Evolutionary conservation across 1,140 invertebrate species (phyloP).

Genomic region (Drosophila prosaltans): DNA sequence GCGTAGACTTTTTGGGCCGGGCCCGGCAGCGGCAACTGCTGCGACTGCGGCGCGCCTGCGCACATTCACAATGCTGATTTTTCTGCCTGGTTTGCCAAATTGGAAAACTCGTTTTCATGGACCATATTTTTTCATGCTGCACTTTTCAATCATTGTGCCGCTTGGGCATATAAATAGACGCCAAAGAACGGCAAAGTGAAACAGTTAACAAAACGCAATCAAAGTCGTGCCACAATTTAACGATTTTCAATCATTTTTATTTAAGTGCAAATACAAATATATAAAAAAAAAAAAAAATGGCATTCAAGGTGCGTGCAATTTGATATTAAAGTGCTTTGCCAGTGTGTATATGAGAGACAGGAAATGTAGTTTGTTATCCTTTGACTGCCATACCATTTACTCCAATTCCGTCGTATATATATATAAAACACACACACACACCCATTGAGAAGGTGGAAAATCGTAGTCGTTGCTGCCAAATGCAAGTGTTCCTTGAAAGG

Average conservation of each 20-base stretch:
- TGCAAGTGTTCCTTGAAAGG: background rate
- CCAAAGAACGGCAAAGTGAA: slow-evolving; percentile 70
- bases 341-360: background rate
- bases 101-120: slow-evolving; percentile 47
- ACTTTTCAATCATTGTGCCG: background rate
- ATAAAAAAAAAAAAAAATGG: slow-evolving; percentile 57
- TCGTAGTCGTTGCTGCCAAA: background rate
- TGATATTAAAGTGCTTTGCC: slow-evolving; percentile 11
- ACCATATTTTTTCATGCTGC: slow-evolving; percentile 17
- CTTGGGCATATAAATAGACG: slow-evolving; percentile 69
- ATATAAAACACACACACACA: background rate
- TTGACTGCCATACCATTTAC: slow-evolving; percentile 4
- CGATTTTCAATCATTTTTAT: slow-evolving; percentile 21
- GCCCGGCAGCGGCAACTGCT: background rate
- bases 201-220: slow-evolving; percentile 63
- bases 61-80: slow-evolving; percentile 9
- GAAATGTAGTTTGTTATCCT: slow-evolving; percentile 8
- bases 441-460: too few species aligned
- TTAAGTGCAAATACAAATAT: slow-evolving; percentile 18
- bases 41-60: slow-evolving; percentile 32
- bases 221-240: slow-evolving; percentile 22
- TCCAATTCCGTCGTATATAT: too few species aligned
- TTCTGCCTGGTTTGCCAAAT: slow-evolving; percentile 56
- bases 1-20: slow-evolving; percentile 27
- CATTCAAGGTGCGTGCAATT: slow-evolving; percentile 74